Base-by-base conservation (phyloP, 2,797 vertebrate genomes). In the Nyctibius grandis region DNA sequence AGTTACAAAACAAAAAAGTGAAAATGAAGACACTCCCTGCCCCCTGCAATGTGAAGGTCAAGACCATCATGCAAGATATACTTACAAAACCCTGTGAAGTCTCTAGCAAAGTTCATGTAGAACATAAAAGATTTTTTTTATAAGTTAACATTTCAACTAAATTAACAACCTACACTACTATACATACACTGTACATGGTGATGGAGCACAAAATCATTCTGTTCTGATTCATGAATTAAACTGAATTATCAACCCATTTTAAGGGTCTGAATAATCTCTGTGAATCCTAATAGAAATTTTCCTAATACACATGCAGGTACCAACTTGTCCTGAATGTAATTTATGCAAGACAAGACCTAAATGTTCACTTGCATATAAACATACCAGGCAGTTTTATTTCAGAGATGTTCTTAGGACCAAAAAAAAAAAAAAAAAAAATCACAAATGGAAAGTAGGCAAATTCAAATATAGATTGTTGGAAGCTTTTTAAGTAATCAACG, bases 331-430 rank as follows among this genome's bases (percentile, higher is more conserved):
- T 69, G 51, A 95, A 87, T 47, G 61, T 9, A 91, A 81, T n/a
- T 82, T 83, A 74, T 22, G 87, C 48, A 40, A 57, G 70, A 44
- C 12, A 81, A 91, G 67, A 85, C 53, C 79, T 75, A 82, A 78
- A 96, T 64, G 38, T 85, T 79, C 86, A 94, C 85, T 69, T 95
- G 87, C 79, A 96, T 91, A 95, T 85, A 96, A 97, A 97, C 70
- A 80, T 51, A 88, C 9, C 80, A 47, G 11, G 69, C 82, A 85
- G 84, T 33, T 96, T 96, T 93, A 89, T 74, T 92, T 80, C 77
- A 63, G 47, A 93, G 69, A 83, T 88, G 81, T 85, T 81, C 89
- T 74, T 56, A 93, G 64, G 54, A 93, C 77, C 45, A 89, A 50
- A 76, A 53, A 76, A 89, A 73, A 79, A 79, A 76, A 38, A 73